Conservation (phyloP, 2,113 vertebrate genomes). For the Hirundichthys speculiger region DNA sequence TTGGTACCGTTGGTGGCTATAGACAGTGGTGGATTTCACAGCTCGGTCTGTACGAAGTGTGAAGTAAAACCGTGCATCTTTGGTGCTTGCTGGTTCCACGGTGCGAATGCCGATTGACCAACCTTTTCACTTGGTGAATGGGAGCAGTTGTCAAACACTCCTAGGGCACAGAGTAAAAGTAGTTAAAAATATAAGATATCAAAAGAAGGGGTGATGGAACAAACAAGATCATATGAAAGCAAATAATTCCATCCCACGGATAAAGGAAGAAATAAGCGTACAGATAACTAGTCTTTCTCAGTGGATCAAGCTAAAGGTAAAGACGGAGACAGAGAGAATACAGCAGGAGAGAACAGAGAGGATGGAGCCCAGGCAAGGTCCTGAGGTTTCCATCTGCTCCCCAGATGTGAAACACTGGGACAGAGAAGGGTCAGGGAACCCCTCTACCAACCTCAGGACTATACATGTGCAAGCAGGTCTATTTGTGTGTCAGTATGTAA, state of each 20-base stretch:
- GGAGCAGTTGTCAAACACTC: constrained; percentile 96
- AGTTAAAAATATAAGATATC: background rate
- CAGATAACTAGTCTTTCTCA: constrained; percentile 9
- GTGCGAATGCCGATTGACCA: constrained; percentile 92
- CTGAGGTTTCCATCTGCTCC: constrained; percentile 77
- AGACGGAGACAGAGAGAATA: constrained; percentile 30
- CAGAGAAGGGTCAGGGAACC: constrained; percentile 82
- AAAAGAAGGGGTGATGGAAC: background rate
- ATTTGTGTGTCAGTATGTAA: constrained; percentile 14
- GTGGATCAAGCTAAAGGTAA: background rate
- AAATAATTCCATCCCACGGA: background rate
- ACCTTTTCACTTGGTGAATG: constrained; percentile 87
- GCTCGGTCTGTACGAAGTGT: constrained; percentile 92
- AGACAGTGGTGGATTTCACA: constrained; percentile 81
- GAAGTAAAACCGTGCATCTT: constrained; percentile 93
- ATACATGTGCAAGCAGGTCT: constrained; percentile 25
- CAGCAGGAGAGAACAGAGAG: constrained; percentile 46
- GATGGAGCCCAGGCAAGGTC: constrained; percentile 65
- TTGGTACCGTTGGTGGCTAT: constrained; percentile 82
- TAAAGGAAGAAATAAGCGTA: constrained; percentile 28
- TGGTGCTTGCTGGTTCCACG: constrained; percentile 77
- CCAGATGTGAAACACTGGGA: constrained; percentile 78
- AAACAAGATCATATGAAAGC: background rate
- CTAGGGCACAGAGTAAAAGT: constrained; percentile 69
- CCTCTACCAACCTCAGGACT: constrained; percentile 71